phyloP scores from a whole-genome alignment of 2,797 vertebrate species.

The Ctenochaetus hawaiiensis region DNA sequence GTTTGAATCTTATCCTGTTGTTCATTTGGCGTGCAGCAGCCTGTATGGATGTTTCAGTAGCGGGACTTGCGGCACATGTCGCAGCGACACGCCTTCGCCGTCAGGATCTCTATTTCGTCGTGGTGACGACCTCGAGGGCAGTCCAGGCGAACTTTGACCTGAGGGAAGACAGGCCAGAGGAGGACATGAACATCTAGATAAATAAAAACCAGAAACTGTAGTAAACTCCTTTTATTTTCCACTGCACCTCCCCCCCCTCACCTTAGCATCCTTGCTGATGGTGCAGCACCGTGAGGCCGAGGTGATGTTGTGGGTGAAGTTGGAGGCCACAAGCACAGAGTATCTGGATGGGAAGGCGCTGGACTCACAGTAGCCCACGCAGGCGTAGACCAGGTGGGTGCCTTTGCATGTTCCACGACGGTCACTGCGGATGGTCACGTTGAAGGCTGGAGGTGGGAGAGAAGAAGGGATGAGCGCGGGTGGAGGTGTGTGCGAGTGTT shows the following conservation, averaged over 20 bases:
- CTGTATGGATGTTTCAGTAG: slow-evolving; percentile 79
- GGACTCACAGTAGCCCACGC: slow-evolving; percentile 94
- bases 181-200: neutral
- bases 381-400: slow-evolving; percentile 88
- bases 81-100: slow-evolving; percentile 89
- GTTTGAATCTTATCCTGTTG: slow-evolving; percentile 8
- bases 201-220: too few relatives aligned
- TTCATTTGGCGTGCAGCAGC: neutral
- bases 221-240: neutral
- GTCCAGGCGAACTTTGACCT: slow-evolving; percentile 92
- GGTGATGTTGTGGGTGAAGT: slow-evolving; percentile 92
- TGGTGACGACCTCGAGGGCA: slow-evolving; percentile 83
- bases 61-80: slow-evolving; percentile 92
- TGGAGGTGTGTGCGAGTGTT: neutral
- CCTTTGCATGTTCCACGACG: slow-evolving; percentile 87
- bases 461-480: neutral
- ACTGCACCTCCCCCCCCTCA: slow-evolving; percentile 30
- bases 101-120: slow-evolving; percentile 89
- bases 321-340: slow-evolving; percentile 90
- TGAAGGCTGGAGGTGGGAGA: slow-evolving; percentile 84
- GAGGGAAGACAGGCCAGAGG: slow-evolving; percentile 6
- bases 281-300: slow-evolving; percentile 92
- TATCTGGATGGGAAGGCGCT: slow-evolving; percentile 92
- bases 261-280: slow-evolving; percentile 86
- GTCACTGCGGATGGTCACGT: slow-evolving; percentile 91